Percentiles rank a stretch among this genome's conserved stretches.
These are phyloP conservation scores for Ctenochaetus hawaiiensis DNA, from an alignment of 2,797 vertebrate genomes.

Conservation along the genomic window DNA sequence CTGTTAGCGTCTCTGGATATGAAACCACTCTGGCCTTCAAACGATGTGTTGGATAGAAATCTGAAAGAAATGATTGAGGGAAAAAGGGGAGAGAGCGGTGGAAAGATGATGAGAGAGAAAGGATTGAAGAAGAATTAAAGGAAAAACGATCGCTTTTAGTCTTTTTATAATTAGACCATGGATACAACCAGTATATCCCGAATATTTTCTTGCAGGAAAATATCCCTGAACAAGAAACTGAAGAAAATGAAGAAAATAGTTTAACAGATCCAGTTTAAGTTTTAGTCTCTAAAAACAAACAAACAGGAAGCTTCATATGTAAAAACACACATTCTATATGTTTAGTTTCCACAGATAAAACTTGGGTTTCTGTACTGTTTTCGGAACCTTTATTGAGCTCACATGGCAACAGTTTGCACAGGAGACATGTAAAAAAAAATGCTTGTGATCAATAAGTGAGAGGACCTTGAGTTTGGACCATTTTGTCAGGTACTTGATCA, in stretches of 20 bases:
- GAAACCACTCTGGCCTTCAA: constrained; percentile 93
- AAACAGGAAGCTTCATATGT: too few relatives aligned
- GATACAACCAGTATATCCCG: background rate
- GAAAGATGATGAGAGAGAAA: background rate
- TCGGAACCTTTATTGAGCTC: too few relatives aligned
- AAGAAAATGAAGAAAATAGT: background rate
- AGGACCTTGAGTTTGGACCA: background rate
- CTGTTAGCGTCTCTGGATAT: constrained; percentile 87
- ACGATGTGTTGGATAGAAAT: constrained; percentile 95
- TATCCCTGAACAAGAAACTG: background rate
- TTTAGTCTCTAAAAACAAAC: too few relatives aligned
- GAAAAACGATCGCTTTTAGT: background rate
- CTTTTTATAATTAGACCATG: background rate
- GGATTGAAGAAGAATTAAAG: background rate
- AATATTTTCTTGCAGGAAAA: background rate
- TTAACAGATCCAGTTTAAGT: background rate
- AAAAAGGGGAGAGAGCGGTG: background rate
- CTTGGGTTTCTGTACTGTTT: too few relatives aligned
- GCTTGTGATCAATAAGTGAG: background rate
- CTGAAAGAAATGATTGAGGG: constrained; percentile 71
- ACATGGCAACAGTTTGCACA: too few relatives aligned
- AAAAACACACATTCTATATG: too few relatives aligned
- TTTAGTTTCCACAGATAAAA: too few relatives aligned
- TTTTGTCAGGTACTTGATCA: too few relatives aligned
- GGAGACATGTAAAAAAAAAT: background rate